These are phyloP conservation scores for Poeciliopsis infans DNA, from an alignment of 2,797 vertebrate genomes.

Conservation along the genomic window DNA sequence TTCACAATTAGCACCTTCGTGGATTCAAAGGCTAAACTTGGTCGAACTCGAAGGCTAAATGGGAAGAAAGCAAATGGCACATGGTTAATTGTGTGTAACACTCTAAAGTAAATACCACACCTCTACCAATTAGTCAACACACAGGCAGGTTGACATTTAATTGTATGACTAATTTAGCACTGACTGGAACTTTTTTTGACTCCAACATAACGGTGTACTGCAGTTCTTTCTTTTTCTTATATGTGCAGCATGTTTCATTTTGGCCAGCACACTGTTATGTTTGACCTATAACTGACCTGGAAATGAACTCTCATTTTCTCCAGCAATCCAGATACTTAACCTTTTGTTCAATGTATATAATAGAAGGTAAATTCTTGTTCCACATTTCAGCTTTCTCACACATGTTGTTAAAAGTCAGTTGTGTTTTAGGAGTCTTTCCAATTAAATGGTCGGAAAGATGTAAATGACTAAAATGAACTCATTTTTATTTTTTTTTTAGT, in stretches of 20 bases:
- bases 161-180: constrained; percentile 51
- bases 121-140: constrained; percentile 39
- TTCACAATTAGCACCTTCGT: constrained; percentile 53
- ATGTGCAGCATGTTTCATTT: constrained; percentile 28
- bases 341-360: background rate
- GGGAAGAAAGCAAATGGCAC: constrained; percentile 33
- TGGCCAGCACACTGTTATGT: constrained; percentile 33
- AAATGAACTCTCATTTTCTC: constrained; percentile 27
- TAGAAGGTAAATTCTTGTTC: background rate
- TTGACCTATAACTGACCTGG: constrained; percentile 41
- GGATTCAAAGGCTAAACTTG: constrained; percentile 51
- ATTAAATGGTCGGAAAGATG: background rate
- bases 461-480: background rate
- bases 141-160: constrained; percentile 49
- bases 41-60: constrained; percentile 50
- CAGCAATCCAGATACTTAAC: background rate
- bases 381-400: background rate
- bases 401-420: background rate
- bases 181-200: constrained; percentile 40
- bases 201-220: constrained; percentile 23
- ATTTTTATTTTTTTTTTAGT: background rate
- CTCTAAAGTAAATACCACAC: constrained; percentile 46
- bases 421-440: background rate
- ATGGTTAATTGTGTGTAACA: constrained; percentile 61
- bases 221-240: constrained; percentile 19